Evolutionary conservation across 2,888 invertebrate species (phyloP).

Genomic region (Lithophane leautieri): DNA sequence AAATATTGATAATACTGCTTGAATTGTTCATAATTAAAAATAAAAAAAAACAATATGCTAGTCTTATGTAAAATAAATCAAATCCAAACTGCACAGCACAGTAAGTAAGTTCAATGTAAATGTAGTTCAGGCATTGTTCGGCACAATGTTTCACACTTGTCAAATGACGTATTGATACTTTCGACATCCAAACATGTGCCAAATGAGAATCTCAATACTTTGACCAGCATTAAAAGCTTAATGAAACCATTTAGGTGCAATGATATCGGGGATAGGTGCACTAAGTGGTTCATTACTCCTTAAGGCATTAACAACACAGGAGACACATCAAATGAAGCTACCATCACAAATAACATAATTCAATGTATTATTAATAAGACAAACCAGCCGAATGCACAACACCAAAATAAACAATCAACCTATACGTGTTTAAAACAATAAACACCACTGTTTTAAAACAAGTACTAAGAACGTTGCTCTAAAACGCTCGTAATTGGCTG

Average conservation of each 20-base stretch:
- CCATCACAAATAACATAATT: conserved; percentile 9
- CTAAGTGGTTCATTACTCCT: neutral
- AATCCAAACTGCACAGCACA: neutral
- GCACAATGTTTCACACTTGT: neutral
- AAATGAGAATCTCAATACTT: neutral
- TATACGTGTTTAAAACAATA: conserved; percentile 15
- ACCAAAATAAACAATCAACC: conserved; percentile 22
- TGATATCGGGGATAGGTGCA: neutral
- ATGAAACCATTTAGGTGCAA: neutral
- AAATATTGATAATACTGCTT: neutral
- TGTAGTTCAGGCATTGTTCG: neutral
- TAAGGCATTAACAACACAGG: neutral
- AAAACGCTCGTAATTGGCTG: conserved; percentile 55
- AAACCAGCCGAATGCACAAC: conserved; percentile 31
- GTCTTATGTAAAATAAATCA: neutral
- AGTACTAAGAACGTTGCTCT: conserved; percentile 23
- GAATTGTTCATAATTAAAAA: neutral
- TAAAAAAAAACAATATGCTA: neutral
- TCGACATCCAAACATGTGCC: neutral
- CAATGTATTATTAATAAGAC: conserved; percentile 44
- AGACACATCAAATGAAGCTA: conserved; percentile 14
- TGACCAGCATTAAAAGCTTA: neutral
- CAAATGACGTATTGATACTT: neutral
- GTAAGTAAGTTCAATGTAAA: neutral
- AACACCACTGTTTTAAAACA: conserved; percentile 37